Evolutionary conservation across 2,888 invertebrate species (phyloP).

Genomic region (Apoda limacodes): DNA sequence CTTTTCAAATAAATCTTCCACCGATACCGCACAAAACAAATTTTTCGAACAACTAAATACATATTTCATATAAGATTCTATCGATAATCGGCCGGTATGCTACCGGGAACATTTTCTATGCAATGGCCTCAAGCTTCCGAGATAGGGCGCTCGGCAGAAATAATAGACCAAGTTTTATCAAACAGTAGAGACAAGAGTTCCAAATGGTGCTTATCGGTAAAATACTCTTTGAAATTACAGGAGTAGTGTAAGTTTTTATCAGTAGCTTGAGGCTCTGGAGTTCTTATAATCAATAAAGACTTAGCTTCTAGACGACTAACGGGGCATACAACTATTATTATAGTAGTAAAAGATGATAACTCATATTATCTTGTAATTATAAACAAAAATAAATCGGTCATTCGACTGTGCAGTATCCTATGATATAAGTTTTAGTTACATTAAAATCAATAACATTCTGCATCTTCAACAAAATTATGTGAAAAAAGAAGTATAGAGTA

Average conservation of each 20-base stretch:
- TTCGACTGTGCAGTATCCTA: too few species aligned
- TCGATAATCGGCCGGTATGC: slow-evolving; percentile 31
- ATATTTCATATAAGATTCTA: slow-evolving; percentile 47
- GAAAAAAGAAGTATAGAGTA: too few species aligned
- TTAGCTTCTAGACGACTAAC: slow-evolving; percentile 23
- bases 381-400: too few species aligned
- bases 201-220: slow-evolving; percentile 37
- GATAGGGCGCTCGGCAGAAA: slow-evolving; percentile 32
- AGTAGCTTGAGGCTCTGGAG: slow-evolving; percentile 34
- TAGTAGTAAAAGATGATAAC: too few species aligned
- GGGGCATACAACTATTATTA: too few species aligned
- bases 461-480: too few species aligned
- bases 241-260: slow-evolving; percentile 52
- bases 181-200: slow-evolving; percentile 30
- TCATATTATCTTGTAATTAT: too few species aligned
- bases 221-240: slow-evolving; percentile 46
- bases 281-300: slow-evolving; percentile 37
- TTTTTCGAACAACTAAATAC: slow-evolving; percentile 49
- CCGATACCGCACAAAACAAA: slow-evolving; percentile 25
- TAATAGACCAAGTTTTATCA: slow-evolving; percentile 59
- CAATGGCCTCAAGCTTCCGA: slow-evolving; percentile 26
- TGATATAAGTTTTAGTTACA: too few species aligned
- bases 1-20: slow-evolving; percentile 30
- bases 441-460: too few species aligned
- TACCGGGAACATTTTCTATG: slow-evolving; percentile 25